phyloP scores from a whole-genome alignment of 1,140 invertebrate species.

The Drosophila carrolli region DNA sequence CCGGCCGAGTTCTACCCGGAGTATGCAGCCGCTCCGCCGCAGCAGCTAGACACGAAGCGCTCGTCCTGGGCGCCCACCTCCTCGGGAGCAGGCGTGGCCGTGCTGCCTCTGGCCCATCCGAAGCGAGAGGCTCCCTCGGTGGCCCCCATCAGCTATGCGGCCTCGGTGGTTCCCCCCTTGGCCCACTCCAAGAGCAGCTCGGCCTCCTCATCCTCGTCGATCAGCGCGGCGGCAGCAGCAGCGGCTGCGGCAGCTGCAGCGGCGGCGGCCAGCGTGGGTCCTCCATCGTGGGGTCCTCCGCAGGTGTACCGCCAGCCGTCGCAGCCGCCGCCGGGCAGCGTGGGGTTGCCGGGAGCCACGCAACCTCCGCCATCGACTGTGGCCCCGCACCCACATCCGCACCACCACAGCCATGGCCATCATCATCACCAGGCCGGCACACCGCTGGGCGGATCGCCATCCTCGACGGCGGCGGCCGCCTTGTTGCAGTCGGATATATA shows the following conservation, averaged over 20 bases:
- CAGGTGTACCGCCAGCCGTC: slow-evolving; percentile 76
- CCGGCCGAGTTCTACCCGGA: slow-evolving; percentile 81
- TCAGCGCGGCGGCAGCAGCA: slow-evolving; percentile 65
- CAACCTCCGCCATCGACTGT: slow-evolving; percentile 34
- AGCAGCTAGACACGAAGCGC: slow-evolving; percentile 71
- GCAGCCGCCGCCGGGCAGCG: slow-evolving; percentile 58
- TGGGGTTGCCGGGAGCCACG: slow-evolving; percentile 35
- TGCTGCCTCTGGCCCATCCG: slow-evolving; percentile 63
- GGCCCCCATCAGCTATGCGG: slow-evolving; percentile 66
- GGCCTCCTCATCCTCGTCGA: slow-evolving; percentile 66
- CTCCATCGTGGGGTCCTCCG: slow-evolving; percentile 77
- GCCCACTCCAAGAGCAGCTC: slow-evolving; percentile 80
- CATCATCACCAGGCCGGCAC: slow-evolving; percentile 83
- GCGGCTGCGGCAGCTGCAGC: slow-evolving; percentile 70
- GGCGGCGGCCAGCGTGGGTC: slow-evolving; percentile 71
- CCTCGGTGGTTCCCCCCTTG: slow-evolving; percentile 65
- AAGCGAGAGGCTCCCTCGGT: slow-evolving; percentile 78
- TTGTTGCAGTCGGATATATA: slow-evolving; percentile 85
- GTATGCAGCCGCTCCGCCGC: slow-evolving; percentile 51
- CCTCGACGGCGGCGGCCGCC: slow-evolving; percentile 82
- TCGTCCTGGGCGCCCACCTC: slow-evolving; percentile 74
- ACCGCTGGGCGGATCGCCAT: slow-evolving; percentile 78
- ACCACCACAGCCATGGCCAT: slow-evolving; percentile 46
- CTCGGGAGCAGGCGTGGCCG: slow-evolving; percentile 9
- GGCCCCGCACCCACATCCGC: slow-evolving; percentile 46